Conservation (phyloP, 2,113 vertebrate species). For the Cryptomyrus ogoouensis region DNA sequence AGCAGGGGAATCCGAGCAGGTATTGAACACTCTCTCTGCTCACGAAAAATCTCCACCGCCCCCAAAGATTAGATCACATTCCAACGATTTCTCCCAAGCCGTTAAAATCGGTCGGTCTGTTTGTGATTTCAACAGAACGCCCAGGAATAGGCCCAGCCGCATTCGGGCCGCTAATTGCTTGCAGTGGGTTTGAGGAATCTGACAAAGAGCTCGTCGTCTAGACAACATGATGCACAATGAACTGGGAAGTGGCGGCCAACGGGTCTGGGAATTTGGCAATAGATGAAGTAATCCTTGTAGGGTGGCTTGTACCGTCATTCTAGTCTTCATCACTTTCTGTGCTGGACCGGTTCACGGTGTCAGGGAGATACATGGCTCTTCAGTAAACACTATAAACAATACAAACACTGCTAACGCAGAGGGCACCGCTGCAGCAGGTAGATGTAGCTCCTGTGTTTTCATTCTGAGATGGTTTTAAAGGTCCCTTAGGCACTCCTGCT, state of each 20-base stretch:
- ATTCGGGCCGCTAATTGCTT: constrained; percentile 44
- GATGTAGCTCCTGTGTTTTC: constrained; percentile 11
- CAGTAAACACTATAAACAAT: constrained; percentile 32
- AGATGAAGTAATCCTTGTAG: background rate
- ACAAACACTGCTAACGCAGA: constrained; percentile 34
- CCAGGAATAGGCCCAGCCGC: constrained; percentile 25
- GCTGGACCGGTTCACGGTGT: constrained; percentile 41
- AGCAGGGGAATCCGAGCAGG: background rate
- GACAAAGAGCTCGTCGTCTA: constrained; percentile 21
- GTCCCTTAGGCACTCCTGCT: background rate
- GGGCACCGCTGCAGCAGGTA: constrained; percentile 19
- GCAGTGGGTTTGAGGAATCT: constrained; percentile 24
- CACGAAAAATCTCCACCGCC: background rate
- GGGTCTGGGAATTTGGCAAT: background rate
- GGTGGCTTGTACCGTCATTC: constrained; percentile 39
- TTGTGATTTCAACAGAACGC: constrained; percentile 34
- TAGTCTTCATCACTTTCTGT: constrained; percentile 13
- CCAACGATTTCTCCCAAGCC: constrained; percentile 19
- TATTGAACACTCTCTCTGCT: background rate
- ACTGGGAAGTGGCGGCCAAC: constrained; percentile 25
- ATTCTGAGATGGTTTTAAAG: background rate
- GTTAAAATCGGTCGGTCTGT: constrained; percentile 33
- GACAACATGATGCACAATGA: constrained; percentile 29
- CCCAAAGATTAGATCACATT: background rate
- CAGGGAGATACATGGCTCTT: constrained; percentile 33